Evolutionary conservation across 2,113 vertebrate species (phyloP), one percentile per base, ranked within the genome.

Genomic region (Cathartes aura): DNA sequence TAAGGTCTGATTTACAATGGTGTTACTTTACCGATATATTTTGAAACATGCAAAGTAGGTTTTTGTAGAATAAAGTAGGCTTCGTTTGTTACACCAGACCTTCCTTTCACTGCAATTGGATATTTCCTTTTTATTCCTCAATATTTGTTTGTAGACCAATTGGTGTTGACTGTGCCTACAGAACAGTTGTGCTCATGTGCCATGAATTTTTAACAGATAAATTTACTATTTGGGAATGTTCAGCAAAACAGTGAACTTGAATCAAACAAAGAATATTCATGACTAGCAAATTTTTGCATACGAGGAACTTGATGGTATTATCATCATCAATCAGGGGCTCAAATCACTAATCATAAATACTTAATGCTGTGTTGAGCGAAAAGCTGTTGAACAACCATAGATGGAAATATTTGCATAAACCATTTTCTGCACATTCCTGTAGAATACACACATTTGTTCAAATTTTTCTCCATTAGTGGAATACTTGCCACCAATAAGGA

Each of bases 201-300:
- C 24, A 22, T 75, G 66, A 87, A 90, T 91, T 94, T 87, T 90
- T 90, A 87, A 72, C 81, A 91, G 43, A 63, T 42, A 59, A 70
- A 80, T 87, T 60, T 55, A 47, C 55, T 93, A 11, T 60, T 84
- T 79, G 64, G 56, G 56, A 94, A 40, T 2, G 2, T 89, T 85
- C 45, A 85, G 64, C 48, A 85, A 78, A 89, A 79, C 42, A 78
- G 59, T 55, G 60, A 84, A 72, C 32, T 89, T 68, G 68, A 93
- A 72, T 85, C 55, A 79, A 72, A 72, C 85, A 27, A 93, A 89
- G 56, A 74, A 62, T 95, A 94, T 89, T 79, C 60, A 74, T 81
- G 64, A 38, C 13, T 71, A 60, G 64, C n/a, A 67, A 42, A 58
- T 40, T 93, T 94, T 85, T 91, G 64, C 74, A 45, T 68, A 4